Percentiles rank a stretch among this genome's conserved stretches.
Evolutionary conservation across 2,888 invertebrate species (phyloP).

Genomic region (Drosophila sordidula): DNA sequence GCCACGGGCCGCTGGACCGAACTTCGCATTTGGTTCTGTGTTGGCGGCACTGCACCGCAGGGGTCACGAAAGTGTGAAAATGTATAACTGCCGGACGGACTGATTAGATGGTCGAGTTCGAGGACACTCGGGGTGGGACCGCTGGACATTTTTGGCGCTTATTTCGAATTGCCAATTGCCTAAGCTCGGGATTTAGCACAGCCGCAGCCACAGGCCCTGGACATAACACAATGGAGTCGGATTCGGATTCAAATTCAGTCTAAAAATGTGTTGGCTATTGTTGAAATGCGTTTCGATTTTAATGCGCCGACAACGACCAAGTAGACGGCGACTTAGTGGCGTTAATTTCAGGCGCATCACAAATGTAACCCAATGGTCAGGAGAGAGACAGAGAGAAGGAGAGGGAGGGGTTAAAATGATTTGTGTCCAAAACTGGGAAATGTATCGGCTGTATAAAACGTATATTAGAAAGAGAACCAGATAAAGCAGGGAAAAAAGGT

Average conservation of each 20-base stretch:
- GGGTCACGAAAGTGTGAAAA: conserved; percentile 80
- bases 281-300: conserved; percentile 60
- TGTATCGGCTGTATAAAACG: conserved; percentile 8
- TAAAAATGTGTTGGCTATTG: conserved; percentile 54
- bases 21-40: conserved; percentile 26
- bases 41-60: conserved; percentile 68
- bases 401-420: conserved; percentile 17
- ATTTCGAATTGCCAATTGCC: conserved; percentile 70
- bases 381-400: conserved; percentile 1
- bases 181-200: conserved; percentile 71
- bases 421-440: conserved; percentile 17
- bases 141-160: conserved; percentile 62
- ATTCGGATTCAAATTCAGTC: conserved; percentile 39
- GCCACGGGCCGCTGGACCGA: not conserved
- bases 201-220: conserved; percentile 14
- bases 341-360: conserved; percentile 68
- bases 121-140: conserved; percentile 41
- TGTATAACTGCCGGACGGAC: conserved; percentile 49
- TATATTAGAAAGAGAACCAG: no score
- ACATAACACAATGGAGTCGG: conserved; percentile 31
- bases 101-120: conserved; percentile 62
- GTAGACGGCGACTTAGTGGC: conserved; percentile 57
- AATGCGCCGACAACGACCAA: conserved; percentile 22
- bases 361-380: conserved; percentile 57
- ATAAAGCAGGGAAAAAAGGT: no score